phyloP scores from a whole-genome alignment of 1,140 invertebrate species.

The Tyrophagus putrescentiae region DNA sequence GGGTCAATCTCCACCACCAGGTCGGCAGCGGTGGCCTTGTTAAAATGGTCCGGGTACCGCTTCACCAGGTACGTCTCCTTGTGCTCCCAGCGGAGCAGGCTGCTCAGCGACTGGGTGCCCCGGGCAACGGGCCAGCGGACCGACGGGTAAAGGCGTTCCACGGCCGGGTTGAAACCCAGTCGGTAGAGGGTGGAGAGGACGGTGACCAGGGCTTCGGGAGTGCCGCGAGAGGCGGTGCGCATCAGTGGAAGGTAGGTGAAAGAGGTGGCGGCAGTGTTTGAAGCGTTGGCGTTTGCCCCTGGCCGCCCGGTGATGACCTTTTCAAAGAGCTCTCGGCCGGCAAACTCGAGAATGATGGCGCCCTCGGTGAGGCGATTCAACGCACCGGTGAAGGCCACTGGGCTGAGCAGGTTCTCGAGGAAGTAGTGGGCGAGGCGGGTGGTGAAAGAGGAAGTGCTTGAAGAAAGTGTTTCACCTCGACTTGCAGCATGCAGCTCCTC shows the following conservation, averaged over 20 bases:
- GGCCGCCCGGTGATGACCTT: neutral
- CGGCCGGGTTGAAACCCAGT: conserved; percentile 35
- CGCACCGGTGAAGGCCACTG: too few species aligned
- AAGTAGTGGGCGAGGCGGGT: too few species aligned
- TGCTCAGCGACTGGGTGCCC: conserved; percentile 38
- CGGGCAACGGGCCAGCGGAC: conserved; percentile 36
- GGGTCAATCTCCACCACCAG: conserved; percentile 21
- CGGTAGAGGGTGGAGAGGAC: conserved; percentile 36
- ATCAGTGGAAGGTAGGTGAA: conserved; percentile 55
- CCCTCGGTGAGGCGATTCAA: conserved; percentile 42
- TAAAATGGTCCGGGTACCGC: conserved; percentile 17
- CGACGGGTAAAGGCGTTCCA: conserved; percentile 31
- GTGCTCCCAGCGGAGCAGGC: conserved; percentile 41
- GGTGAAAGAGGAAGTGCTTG: too few species aligned
- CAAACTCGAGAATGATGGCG: conserved; percentile 64
- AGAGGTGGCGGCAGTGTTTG: conserved; percentile 27
- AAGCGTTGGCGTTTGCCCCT: too few species aligned
- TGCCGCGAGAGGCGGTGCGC: conserved; percentile 31
- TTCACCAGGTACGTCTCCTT: conserved; percentile 21
- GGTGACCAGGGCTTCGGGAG: conserved; percentile 6
- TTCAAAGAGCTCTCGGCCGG: conserved; percentile 56
- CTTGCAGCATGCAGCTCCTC: neutral
- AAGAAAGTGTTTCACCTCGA: neutral
- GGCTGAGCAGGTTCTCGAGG: too few species aligned
- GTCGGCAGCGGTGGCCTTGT: conserved; percentile 19